These are phyloP conservation scores for Emydoidea blandingii DNA, from an alignment of 2,797 vertebrate genomes.

Conservation along the genomic window DNA sequence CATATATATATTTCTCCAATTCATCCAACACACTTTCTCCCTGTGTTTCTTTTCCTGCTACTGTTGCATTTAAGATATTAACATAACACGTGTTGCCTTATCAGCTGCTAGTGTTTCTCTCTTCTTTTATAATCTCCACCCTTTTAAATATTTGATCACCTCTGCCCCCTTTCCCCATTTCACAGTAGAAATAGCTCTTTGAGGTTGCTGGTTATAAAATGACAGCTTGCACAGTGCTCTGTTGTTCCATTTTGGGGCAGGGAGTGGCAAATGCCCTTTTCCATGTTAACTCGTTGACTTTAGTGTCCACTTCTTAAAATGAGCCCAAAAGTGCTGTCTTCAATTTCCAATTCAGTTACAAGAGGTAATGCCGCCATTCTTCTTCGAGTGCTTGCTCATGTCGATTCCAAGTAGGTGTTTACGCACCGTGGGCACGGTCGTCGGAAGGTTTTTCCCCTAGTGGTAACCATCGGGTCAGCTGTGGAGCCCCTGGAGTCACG, in stretches of 20 bases:
- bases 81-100: accelerated
- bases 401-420: too few relatives aligned
- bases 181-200: not conserved
- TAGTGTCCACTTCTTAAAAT: not conserved
- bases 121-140: not conserved
- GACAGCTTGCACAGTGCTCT: accelerated
- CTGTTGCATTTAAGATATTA: not conserved
- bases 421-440: accelerated
- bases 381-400: too few relatives aligned
- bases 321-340: not conserved
- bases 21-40: not conserved
- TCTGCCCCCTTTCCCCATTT: accelerated
- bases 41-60: not conserved
- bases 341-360: not conserved
- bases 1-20: not conserved
- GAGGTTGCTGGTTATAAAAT: too few relatives aligned
- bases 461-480: too few relatives aligned
- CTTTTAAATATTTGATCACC: not conserved
- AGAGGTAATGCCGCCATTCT: not conserved
- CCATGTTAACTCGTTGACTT: conserved; percentile 20
- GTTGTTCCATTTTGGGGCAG: accelerated
- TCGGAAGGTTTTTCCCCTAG: too few relatives aligned
- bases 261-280: not conserved
- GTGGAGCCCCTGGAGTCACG: too few relatives aligned
- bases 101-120: not conserved